A percentile compares a stretch with the other conserved stretches of the same genome.
Evolutionary conservation across 2,797 vertebrate species (phyloP).

Genomic region (Enteromius radiatus): DNA sequence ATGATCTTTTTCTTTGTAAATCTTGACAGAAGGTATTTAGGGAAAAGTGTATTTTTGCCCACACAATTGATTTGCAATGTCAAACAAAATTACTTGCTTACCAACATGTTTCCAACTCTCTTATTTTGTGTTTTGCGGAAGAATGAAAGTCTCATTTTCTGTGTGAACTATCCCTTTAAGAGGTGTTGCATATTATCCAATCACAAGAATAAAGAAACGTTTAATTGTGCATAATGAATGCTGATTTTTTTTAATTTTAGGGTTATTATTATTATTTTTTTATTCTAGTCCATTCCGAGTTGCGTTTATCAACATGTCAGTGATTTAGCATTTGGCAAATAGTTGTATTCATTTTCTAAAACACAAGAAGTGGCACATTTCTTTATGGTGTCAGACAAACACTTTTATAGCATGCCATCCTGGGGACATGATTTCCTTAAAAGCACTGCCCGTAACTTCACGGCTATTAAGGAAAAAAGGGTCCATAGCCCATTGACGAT

Average conservation of each 20-base stretch:
- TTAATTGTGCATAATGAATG: not conserved
- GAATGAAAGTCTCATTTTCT: not conserved
- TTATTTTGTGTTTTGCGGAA: not conserved
- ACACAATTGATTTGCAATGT: no score
- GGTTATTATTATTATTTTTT: no score
- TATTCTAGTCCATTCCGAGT: not conserved
- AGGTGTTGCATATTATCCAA: not conserved
- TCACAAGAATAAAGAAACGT: not conserved
- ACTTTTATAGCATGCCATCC: constrained; percentile 20
- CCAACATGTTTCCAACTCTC: no score
- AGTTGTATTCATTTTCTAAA: constrained; percentile 20
- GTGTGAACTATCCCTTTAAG: not conserved
- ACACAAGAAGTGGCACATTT: constrained; percentile 15
- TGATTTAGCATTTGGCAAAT: constrained; percentile 20
- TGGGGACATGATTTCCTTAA: constrained; percentile 34
- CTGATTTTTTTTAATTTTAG: no score
- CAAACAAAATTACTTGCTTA: no score
- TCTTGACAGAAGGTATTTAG: no score
- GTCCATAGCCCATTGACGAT: constrained; percentile 42
- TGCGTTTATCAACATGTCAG: not conserved
- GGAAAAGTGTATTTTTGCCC: no score
- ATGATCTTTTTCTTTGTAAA: no score
- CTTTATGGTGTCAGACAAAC: constrained; percentile 19
- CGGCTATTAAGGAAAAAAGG: constrained; percentile 35
- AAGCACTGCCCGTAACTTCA: constrained; percentile 27